Base-by-base conservation (phyloP, 1,140 invertebrate species). In the Megathymus violae region DNA sequence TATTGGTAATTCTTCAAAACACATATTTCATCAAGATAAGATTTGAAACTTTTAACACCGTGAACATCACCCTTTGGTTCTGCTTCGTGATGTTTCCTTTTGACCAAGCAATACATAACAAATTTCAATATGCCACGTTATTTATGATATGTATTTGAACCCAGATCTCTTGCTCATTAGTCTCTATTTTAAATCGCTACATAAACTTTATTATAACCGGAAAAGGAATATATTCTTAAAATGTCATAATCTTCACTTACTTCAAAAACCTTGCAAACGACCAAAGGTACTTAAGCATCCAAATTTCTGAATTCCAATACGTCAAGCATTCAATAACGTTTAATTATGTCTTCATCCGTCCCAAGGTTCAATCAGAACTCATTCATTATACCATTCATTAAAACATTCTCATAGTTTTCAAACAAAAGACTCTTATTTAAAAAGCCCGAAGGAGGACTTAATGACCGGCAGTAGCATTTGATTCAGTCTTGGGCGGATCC, bases 351-450 rank as follows among this genome's bases (percentile, higher is more conserved):
- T 77, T 76, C 70, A 69, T 67, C 63, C 62, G 69, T 67, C 69
- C 62, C 78, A 74, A 63, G 50, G 60, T 73, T 83, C 80, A 74
- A 78, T 80, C 79, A 72, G 36, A 54, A 60, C 71, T 72, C 75
- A 75, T 78, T 82, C 69, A 82, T 77, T 80, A 71, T 71, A 71
- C 73, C 73, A 84, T 84, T 85, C 76, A 82, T 78, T 78, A 70
- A 67, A 76, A 67, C 63, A 62, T 80, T 81, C 78, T 82, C 76
- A 85, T 82, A 78, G 64, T 59, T 56, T 66, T 80, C 86, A 89
- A 87, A 89, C 86, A 89, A 89, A 87, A 71, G 72, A 47, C 52
- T 72, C 72, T 87, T 87, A 78, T 85, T 50, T 74, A n/a, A 52
- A 61, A 50, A 61, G 40, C 43, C 62, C 64, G 64, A 61, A 76